Percentiles rank a stretch among this genome's conserved stretches.
These are phyloP conservation scores for Aphidius gifuensis DNA, from an alignment of 1,140 invertebrate species.

Conservation along the genomic window DNA sequence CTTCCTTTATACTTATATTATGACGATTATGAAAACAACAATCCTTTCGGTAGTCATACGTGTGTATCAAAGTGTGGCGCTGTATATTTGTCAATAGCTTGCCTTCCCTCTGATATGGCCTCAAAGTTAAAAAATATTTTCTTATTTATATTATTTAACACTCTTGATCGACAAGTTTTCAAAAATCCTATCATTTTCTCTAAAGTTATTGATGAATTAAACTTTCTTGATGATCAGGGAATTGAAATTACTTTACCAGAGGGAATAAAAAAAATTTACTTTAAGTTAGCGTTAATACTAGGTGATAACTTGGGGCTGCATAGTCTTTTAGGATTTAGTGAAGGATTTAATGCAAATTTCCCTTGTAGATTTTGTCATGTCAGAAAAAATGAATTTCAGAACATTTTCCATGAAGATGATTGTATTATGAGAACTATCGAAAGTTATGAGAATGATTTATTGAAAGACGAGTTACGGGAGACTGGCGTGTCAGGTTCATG, in stretches of 20 bases:
- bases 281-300: background rate
- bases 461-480: background rate
- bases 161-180: conserved; percentile 31
- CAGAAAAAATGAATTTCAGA: background rate
- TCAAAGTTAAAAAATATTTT: conserved; percentile 40
- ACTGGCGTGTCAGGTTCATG: background rate
- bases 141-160: conserved; percentile 36
- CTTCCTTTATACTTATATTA: conserved; percentile 37
- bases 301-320: conserved; percentile 9
- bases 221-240: conserved; percentile 31
- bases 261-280: background rate
- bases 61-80: conserved; percentile 37
- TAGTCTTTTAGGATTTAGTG: conserved; percentile 10
- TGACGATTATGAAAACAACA: conserved; percentile 27
- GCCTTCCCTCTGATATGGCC: conserved; percentile 33
- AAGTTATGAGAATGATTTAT: background rate
- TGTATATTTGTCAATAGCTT: conserved; percentile 34
- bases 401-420: conserved; percentile 13
- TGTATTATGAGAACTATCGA: conserved; percentile 4
- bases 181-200: conserved; percentile 32
- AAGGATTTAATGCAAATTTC: conserved; percentile 7
- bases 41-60: conserved; percentile 31
- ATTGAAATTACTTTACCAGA: conserved; percentile 22
- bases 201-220: conserved; percentile 34
- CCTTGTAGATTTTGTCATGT: conserved; percentile 9